Evolutionary conservation across 2,797 vertebrate genomes (phyloP).

Genomic region (Notolabrus celidotus): DNA sequence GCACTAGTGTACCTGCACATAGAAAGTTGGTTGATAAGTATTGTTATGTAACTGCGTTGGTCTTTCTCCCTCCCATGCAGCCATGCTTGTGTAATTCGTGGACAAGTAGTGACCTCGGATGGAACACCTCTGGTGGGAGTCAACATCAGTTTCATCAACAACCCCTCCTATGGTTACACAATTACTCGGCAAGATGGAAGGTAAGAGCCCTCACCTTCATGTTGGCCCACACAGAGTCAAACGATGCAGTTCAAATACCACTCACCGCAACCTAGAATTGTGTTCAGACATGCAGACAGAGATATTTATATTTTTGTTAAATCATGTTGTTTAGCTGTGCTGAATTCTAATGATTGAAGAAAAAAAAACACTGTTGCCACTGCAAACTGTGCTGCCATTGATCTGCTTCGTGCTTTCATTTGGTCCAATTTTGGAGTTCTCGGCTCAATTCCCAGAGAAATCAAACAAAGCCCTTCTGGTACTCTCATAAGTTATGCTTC

Average conservation of each 20-base stretch:
- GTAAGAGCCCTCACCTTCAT: slow-evolving; percentile 73
- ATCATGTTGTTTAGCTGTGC: slow-evolving; percentile 46
- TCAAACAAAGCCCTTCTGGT: slow-evolving; percentile 82
- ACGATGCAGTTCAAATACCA: slow-evolving; percentile 2
- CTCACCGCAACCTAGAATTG: not conserved
- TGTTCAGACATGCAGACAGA: slow-evolving; percentile 24
- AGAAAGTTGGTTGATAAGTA: not conserved
- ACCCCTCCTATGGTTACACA: slow-evolving; percentile 93
- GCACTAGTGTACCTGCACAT: not conserved
- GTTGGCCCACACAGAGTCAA: slow-evolving; percentile 1
- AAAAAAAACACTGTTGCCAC: slow-evolving; percentile 66
- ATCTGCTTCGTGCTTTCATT: slow-evolving; percentile 76
- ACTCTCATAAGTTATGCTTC: slow-evolving; percentile 78
- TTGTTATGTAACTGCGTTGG: slow-evolving; percentile 3
- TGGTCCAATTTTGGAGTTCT: slow-evolving; percentile 79
- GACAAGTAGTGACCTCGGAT: slow-evolving; percentile 97
- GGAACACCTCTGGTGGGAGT: slow-evolving; percentile 97
- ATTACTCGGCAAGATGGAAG: slow-evolving; percentile 98
- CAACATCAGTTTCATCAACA: slow-evolving; percentile 97
- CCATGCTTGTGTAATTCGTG: slow-evolving; percentile 96
- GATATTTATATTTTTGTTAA: slow-evolving; percentile 51
- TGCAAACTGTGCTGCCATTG: slow-evolving; percentile 71
- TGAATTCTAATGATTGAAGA: slow-evolving; percentile 52
- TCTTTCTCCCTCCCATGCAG: slow-evolving; percentile 74
- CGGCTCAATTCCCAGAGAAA: slow-evolving; percentile 81